Base-by-base conservation (phyloP, 2,797 vertebrate genomes). In the Peromyscus eremicus region DNA sequence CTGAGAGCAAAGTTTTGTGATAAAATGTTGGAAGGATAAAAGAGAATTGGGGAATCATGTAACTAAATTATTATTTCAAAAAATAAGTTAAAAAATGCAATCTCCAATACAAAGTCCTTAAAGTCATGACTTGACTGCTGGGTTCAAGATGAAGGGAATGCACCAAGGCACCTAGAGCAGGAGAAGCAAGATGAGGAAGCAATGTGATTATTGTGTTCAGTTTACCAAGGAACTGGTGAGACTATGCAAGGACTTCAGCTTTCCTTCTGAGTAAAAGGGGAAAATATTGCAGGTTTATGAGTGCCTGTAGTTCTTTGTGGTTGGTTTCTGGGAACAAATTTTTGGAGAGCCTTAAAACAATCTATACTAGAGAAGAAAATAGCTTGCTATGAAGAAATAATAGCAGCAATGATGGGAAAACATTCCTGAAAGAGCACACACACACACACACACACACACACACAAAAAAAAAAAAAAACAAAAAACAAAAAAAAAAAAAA, bases 181-280 rank as follows among this genome's bases (percentile, higher is more conserved):
- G 3, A 16, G 12, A 32, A 12, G 23, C 9, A 8, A 83, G 62
- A 40, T 77, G 1, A 75, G 29, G 43, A 73, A 5, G 23, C 76
- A 5, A 85, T 19, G 37, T 16, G 52, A 5, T 11, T 19, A 83
- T 80, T 34, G 55, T 0, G 21, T 8, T 5, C 16, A 52, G n/a
- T 43, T 17, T 27, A 8, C 0, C 5, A 57, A 86, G 7, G 27
- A 73, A 5, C 10, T 52, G 3, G 12, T 13, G 73, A 83, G 49
- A 14, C 32, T 52, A 62, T 49, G 5, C 4, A 94, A 71, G 5
- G 0, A 77, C 4, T 88, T 19, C 91, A 34, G 12, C 0, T 25
- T 92, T 92, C 73, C 80, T 87, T 92, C 2, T 73, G 16, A 85
- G 27, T 23, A 60, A 92, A 94, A 82, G 68, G 19, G 1, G 10